phyloP scores from a whole-genome alignment of 2,113 vertebrate species.

The Felis catus region DNA sequence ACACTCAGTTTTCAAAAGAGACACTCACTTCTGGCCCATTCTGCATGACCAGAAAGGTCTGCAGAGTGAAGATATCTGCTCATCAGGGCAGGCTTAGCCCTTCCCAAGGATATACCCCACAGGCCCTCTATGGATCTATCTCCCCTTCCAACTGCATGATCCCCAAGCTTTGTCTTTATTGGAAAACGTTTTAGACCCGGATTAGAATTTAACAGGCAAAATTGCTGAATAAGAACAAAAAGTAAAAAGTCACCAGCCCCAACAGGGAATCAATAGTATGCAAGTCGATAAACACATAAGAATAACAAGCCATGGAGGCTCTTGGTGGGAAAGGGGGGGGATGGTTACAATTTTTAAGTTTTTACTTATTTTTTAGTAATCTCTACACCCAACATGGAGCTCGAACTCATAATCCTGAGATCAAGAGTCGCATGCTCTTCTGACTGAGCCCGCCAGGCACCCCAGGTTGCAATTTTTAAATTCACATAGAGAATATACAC shows the following conservation, averaged over 20 bases:
- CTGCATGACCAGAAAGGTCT: neutral
- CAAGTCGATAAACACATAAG: neutral
- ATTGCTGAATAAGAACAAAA: conserved; percentile 54
- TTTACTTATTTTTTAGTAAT: neutral
- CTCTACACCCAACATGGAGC: neutral
- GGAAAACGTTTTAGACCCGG: conserved; percentile 55
- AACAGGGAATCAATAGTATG: neutral
- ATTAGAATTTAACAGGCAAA: conserved; percentile 60
- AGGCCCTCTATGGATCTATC: neutral
- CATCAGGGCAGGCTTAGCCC: neutral
- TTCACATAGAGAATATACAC: neutral
- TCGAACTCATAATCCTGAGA: neutral
- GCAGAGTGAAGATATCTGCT: neutral
- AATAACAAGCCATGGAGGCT: neutral
- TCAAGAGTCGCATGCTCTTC: neutral
- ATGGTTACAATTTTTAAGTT: neutral
- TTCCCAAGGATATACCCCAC: neutral
- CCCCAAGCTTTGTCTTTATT: conserved; percentile 27
- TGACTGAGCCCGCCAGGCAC: neutral
- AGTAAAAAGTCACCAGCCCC: conserved; percentile 18
- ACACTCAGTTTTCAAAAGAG: neutral
- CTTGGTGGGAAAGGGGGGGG: neutral
- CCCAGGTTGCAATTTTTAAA: neutral
- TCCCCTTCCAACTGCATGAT: neutral
- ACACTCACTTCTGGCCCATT: neutral